These are phyloP conservation scores for Bombus sylvicola DNA, from an alignment of 1,140 invertebrate genomes.

Conservation along the genomic window DNA sequence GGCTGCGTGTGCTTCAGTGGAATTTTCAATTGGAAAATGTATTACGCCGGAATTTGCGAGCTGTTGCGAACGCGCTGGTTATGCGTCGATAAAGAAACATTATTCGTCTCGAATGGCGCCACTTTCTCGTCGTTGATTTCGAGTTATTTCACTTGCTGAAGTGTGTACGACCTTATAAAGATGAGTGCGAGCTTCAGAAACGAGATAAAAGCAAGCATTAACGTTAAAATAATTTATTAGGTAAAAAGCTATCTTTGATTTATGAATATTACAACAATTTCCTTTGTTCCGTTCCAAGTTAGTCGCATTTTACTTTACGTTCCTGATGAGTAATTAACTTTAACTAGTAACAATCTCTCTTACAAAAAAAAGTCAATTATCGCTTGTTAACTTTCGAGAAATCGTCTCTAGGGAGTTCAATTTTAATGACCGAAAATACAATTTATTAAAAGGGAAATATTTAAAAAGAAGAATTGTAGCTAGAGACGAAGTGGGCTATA, in stretches of 20 bases:
- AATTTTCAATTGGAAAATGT: conserved; percentile 22
- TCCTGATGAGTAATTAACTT: not conserved
- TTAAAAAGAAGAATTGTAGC: not conserved
- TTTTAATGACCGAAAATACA: not conserved
- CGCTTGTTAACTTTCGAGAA: not conserved
- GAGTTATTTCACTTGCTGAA: not conserved
- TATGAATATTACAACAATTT: not conserved
- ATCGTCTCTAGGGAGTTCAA: not conserved
- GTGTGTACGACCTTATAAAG: not conserved
- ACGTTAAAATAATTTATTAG: not conserved
- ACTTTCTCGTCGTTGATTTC: conserved; percentile 24
- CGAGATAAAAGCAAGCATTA: not conserved
- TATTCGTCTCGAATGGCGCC: conserved; percentile 3
- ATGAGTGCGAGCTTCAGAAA: no score
- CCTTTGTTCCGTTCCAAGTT: not conserved
- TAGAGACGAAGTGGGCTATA: not conserved
- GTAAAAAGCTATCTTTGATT: not conserved
- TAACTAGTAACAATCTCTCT: not conserved
- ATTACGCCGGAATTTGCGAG: not conserved
- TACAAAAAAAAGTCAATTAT: not conserved
- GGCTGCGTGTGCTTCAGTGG: not conserved
- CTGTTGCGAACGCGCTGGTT: not conserved
- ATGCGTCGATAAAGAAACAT: conserved; percentile 12
- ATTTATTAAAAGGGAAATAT: not conserved
- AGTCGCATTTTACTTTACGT: not conserved